Base-by-base conservation (phyloP, 2,888 invertebrate species). In the Trachelus troglodyta region DNA sequence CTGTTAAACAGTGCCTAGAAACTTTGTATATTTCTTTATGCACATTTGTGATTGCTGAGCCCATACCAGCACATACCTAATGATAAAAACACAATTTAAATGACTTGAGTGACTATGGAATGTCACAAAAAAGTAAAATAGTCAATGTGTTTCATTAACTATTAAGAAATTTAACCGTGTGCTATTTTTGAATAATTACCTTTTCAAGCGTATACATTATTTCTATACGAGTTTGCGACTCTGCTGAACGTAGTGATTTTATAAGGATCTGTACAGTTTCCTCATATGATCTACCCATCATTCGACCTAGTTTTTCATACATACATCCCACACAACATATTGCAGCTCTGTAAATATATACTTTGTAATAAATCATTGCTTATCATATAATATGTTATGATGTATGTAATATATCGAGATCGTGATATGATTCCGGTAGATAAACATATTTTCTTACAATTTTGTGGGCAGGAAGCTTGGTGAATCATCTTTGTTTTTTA, bases 281-380 rank as follows among this genome's bases (percentile, higher is more conserved):
- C 91, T 99, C 99, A 89, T 98, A 99, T 0, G 98, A 98, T 82
- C 99, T 94, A 0, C 99, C 99, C 96, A 99, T 99, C 98, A 99
- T 98, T 82, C 99, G 94, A 1, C 99, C 99, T 33, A 99, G 94
- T 92, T 97, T 98, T 92, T 99, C 98, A 92, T 99, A 99, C 98
- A 99, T 98, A 81, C 97, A 97, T 68, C 99, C 99, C 79, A 98
- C 94, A 87, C 98, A 98, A 85, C 98, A 97, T 87, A 99, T 97
- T 30, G 99, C 98, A 87, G 98, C 98, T 85, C 99, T 99, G 91
- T 77, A 93, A 76, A 80, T 56, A 23, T 56, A 1, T 56, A 56
- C 6, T 23, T 56, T 56, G 23, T 56, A 56, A 9, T 56, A 56
- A 56, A 9, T 23, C 56, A 23, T 56, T 56, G 6, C 9, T 23